A percentile compares a stretch with the other conserved stretches of the same genome.
These are phyloP conservation scores for Lordiphosa collinella DNA, from an alignment of 1,140 invertebrate species.

Conservation along the genomic window DNA sequence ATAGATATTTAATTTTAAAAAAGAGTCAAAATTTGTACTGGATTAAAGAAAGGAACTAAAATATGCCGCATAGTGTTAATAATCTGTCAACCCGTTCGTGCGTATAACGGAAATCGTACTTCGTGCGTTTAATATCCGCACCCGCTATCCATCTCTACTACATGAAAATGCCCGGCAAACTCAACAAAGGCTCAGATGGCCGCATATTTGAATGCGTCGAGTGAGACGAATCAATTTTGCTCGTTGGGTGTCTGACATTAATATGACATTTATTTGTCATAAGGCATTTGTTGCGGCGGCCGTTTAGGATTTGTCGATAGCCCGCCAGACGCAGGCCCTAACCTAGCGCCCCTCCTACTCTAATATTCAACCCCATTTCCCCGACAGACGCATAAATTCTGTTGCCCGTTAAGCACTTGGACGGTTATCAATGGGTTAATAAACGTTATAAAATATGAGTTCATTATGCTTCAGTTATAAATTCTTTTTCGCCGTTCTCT, in stretches of 20 bases:
- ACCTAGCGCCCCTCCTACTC: not conserved
- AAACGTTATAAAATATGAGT: constrained; percentile 77
- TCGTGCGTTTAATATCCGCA: not conserved
- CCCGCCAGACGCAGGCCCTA: constrained; percentile 27
- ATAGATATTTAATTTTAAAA: too few species aligned
- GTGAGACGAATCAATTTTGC: constrained; percentile 57
- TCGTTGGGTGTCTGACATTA: constrained; percentile 64
- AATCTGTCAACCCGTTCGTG: constrained; percentile 6
- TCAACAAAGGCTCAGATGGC: not conserved
- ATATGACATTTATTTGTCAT: constrained; percentile 77
- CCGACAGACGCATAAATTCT: constrained; percentile 65
- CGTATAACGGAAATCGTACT: constrained; percentile 1
- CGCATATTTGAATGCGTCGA: constrained; percentile 53
- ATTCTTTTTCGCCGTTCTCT: constrained; percentile 37
- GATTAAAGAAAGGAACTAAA: not conserved
- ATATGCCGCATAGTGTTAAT: not conserved
- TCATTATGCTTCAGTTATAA: constrained; percentile 73
- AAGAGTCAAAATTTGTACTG: too few species aligned
- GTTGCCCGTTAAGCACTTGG: constrained; percentile 46
- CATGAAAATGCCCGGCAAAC: not conserved
- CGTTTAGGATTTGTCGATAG: constrained; percentile 43
- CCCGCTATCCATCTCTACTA: not conserved
- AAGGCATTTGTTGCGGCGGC: constrained; percentile 43
- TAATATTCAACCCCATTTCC: not conserved
- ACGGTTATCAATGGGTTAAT: constrained; percentile 76